Evolutionary conservation across 2,113 vertebrate species (phyloP).

Genomic region (Rynchops niger): DNA sequence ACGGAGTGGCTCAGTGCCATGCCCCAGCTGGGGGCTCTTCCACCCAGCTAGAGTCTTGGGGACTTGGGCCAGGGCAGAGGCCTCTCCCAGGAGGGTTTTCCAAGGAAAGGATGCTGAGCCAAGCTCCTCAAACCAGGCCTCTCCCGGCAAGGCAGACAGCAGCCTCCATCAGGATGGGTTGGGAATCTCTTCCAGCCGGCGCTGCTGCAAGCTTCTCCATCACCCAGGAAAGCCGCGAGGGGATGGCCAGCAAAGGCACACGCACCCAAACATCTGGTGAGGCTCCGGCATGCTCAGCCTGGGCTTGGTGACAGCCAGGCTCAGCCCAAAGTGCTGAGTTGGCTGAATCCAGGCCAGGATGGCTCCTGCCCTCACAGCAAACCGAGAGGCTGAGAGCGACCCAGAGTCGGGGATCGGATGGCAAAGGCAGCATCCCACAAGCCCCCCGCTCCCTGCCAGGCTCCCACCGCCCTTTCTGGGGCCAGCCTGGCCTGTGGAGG

Average conservation of each 20-base stretch:
- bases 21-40: background rate
- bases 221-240: background rate
- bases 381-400: background rate
- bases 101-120: background rate
- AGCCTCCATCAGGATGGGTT: background rate
- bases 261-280: background rate
- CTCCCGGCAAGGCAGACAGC: background rate
- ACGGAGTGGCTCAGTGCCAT: fast-evolving
- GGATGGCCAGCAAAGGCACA: background rate
- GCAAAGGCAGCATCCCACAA: constrained; percentile 33
- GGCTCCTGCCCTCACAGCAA: background rate
- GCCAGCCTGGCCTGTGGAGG: background rate
- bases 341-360: constrained; percentile 19
- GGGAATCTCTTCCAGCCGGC: background rate
- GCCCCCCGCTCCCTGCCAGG: background rate
- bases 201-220: background rate
- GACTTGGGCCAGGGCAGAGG: background rate
- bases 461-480: background rate
- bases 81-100: background rate
- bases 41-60: background rate
- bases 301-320: background rate
- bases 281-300: background rate
- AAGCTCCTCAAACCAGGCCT: background rate
- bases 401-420: background rate
- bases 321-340: background rate